Evolutionary conservation across 2,888 invertebrate species (phyloP), one percentile per base, ranked within the genome.

Genomic region (Craniophora ligustri): DNA sequence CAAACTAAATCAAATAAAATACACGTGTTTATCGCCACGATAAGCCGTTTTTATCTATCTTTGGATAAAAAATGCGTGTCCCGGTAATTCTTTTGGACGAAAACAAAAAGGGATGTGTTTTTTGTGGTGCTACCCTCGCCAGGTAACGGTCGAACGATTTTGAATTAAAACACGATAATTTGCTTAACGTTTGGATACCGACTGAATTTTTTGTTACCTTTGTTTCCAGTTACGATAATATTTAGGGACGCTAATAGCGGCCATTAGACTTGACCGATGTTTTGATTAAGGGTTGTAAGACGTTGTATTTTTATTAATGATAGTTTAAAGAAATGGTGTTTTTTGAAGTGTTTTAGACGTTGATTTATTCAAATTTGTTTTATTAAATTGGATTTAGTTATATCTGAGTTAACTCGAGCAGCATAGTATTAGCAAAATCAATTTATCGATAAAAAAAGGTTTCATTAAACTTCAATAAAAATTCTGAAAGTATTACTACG

Each of bases 131-230:
- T 48, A 46, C 53, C 70, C 59, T 59, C 44, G 42, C 42, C 68
- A 70, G 71, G 73, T 67, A 72, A 60, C 49, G 59, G 65, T 21
- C 44, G 64, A 73, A 26, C 51, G 42, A 77, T 76, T 76, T 75
- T 64, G 70, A 77, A 76, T 75, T 75, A 78, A 73, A 72, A 76
- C 47, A 58, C 71, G 72, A 64, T 82, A 82, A 83, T 80, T 79
- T 81, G 75, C 61, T 68, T 69, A 70, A 70, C 68, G 65, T 67
- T 65, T 48, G 47, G 54, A 46, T 64, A 60, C n/a, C 62, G 59
- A 39, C 34, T 39, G 54, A 56, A 11, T 10, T 63, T 71, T 73
- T 59, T 68, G n/a, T 36, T 35, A 34, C 39, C 41, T 50, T 55
- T 60, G 39, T 62, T 56, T 42, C 40, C 19, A 48, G 35, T 38